Evolutionary conservation across 2,888 invertebrate genomes (phyloP).

Genomic region (Pammene aurita): DNA sequence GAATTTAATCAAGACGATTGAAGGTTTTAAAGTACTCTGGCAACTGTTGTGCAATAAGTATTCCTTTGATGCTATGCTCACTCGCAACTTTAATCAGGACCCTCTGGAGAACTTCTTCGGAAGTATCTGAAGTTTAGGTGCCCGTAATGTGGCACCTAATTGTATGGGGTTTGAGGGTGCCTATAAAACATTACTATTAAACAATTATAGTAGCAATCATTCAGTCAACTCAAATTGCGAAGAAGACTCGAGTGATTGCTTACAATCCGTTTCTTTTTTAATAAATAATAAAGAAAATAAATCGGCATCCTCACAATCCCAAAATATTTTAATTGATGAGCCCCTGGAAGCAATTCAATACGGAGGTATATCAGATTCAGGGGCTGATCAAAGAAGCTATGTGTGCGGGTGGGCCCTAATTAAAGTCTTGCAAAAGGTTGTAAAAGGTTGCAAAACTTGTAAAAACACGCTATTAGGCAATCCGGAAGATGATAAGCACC

Average conservation of each 20-base stretch:
- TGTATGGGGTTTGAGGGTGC: conserved; percentile 40
- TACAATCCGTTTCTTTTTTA: conserved; percentile 15
- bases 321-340: not conserved
- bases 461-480: conserved; percentile 12
- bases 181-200: conserved; percentile 41
- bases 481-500: not conserved
- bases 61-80: conserved; percentile 36
- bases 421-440: conserved; percentile 16
- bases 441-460: conserved; percentile 14
- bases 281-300: conserved; percentile 1
- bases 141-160: conserved; percentile 40
- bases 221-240: conserved; percentile 23
- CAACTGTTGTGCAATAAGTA: conserved; percentile 5
- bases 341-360: not conserved
- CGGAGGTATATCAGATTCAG: not conserved
- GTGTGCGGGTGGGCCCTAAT: conserved; percentile 21
- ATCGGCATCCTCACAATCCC: not conserved
- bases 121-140: conserved; percentile 40
- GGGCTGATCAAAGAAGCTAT: conserved; percentile 10
- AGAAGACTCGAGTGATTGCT: conserved; percentile 6
- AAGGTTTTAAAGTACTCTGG: conserved; percentile 18
- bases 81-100: conserved; percentile 43
- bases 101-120: conserved; percentile 43
- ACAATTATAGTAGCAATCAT: conserved; percentile 30
- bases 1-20: conserved; percentile 13